A percentile compares a stretch with the other conserved stretches of the same genome.
These are phyloP conservation scores for Habrosyne pyritoides DNA, from an alignment of 2,888 invertebrate genomes.

Conservation along the genomic window DNA sequence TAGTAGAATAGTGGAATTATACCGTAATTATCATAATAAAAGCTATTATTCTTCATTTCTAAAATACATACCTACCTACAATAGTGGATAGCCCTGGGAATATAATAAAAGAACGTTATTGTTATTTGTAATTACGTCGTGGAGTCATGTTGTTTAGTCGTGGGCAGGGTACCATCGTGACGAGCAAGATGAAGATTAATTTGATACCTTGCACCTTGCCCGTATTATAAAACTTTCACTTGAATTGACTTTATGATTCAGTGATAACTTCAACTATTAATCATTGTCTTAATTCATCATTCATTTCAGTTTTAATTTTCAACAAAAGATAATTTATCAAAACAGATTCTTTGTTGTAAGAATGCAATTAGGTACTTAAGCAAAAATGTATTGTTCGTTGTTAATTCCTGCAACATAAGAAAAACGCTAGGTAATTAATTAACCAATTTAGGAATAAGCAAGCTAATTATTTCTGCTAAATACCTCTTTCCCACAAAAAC, in stretches of 20 bases:
- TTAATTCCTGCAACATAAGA: conserved; percentile 10
- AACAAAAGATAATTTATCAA: background rate
- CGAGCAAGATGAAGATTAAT: conserved; percentile 37
- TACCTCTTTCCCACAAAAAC: conserved; percentile 34
- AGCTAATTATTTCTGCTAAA: conserved; percentile 22
- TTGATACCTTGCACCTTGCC: conserved; percentile 26
- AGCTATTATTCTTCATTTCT: background rate
- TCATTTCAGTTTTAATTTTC: background rate
- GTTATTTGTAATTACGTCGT: conserved; percentile 7
- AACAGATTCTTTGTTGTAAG: conserved; percentile 5
- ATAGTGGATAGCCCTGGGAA: background rate
- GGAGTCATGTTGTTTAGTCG: conserved; percentile 2
- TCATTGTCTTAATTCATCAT: background rate
- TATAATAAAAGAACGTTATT: background rate
- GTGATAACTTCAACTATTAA: background rate
- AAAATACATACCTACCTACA: background rate
- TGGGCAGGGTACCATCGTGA: conserved; percentile 16
- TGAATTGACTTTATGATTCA: background rate
- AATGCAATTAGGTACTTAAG: background rate
- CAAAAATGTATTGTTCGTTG: background rate
- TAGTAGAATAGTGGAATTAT: no score
- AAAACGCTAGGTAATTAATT: conserved; percentile 23
- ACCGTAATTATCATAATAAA: no score
- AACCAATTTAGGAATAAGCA: conserved; percentile 25
- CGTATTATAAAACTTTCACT: conserved; percentile 20